phyloP scores from a whole-genome alignment of 2,888 invertebrate genomes.

The Oscheius sp. region DNA sequence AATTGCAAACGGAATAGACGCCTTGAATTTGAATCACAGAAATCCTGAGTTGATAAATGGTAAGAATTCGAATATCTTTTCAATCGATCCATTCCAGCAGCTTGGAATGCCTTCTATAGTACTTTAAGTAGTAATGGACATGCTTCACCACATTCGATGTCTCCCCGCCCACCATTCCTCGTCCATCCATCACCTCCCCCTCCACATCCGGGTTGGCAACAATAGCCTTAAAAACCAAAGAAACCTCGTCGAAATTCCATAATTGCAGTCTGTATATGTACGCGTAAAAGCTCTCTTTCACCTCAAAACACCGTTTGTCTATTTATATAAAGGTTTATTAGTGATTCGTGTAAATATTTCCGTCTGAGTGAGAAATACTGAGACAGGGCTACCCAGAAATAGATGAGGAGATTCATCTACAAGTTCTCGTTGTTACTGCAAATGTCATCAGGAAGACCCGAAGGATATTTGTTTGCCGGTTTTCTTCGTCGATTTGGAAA shows the following conservation, averaged over 20 bases:
- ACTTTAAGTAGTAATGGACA: slow-evolving; percentile 1
- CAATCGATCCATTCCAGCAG: slow-evolving; percentile 8
- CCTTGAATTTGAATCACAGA: slow-evolving; percentile 50
- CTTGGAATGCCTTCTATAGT: slow-evolving; percentile 28
- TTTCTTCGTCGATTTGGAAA: slow-evolving; percentile 11
- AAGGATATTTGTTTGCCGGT: not conserved
- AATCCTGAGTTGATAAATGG: slow-evolving; percentile 31
- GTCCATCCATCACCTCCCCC: not conserved
- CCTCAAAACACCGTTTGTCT: not conserved
- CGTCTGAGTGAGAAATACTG: not conserved
- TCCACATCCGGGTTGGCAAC: not conserved
- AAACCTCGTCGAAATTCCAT: not conserved
- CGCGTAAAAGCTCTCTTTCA: no score
- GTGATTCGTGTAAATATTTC: not conserved
- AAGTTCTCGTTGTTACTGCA: not conserved
- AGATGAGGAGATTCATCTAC: not conserved
- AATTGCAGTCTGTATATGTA: not conserved
- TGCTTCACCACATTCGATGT: not conserved
- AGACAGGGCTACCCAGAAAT: not conserved
- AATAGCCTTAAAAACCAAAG: not conserved
- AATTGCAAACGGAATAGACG: slow-evolving; percentile 50
- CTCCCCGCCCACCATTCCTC: not conserved
- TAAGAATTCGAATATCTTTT: not conserved
- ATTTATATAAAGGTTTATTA: not conserved
- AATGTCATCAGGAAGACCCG: slow-evolving; percentile 15